Evolutionary conservation across 2,797 vertebrate genomes (phyloP).

Genomic region (Cryptoprocta ferox): DNA sequence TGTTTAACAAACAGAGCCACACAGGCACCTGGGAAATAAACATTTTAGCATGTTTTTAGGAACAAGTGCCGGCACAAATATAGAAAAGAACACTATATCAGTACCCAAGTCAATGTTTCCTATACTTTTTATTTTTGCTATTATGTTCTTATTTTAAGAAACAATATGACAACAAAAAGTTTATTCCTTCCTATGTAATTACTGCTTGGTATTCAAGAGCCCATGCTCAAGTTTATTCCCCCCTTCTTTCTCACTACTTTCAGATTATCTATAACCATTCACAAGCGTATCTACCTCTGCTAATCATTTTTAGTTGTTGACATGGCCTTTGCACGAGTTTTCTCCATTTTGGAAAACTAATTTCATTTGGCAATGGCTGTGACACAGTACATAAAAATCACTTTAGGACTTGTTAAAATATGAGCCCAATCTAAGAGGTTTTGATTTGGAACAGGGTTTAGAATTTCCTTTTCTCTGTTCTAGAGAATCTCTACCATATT

Average conservation of each 20-base stretch:
- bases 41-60: not conserved
- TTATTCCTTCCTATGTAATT: not conserved
- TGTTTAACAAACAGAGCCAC: no score
- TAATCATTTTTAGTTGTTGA: not conserved
- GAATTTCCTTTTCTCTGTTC: conserved; percentile 21
- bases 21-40: not conserved
- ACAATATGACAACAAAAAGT: not conserved
- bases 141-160: not conserved
- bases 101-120: not conserved
- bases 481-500: not conserved
- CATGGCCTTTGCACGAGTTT: not conserved
- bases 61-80: not conserved
- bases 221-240: not conserved
- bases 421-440: not conserved
- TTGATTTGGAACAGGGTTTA: not conserved
- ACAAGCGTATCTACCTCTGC: not conserved
- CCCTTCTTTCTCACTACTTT: not conserved
- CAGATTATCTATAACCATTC: not conserved
- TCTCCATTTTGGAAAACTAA: not conserved
- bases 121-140: not conserved
- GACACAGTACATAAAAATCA: not conserved
- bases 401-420: not conserved
- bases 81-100: not conserved
- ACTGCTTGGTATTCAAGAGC: not conserved
- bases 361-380: not conserved